These are phyloP conservation scores for Dallia pectoralis DNA, from an alignment of 2,797 vertebrate genomes.

Conservation along the genomic window DNA sequence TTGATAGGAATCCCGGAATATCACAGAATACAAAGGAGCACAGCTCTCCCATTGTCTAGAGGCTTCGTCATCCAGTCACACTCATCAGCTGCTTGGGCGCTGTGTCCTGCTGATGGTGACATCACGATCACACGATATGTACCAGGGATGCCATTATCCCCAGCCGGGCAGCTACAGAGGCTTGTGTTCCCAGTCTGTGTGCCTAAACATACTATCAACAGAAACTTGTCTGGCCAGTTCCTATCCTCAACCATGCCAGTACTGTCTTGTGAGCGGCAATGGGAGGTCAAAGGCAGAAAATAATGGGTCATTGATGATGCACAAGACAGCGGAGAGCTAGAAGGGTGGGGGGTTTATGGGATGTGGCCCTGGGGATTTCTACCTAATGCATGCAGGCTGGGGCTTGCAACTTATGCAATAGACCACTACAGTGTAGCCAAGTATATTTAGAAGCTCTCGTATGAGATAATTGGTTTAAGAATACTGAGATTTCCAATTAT, in stretches of 20 bases:
- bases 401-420: constrained; percentile 47
- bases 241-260: constrained; percentile 17
- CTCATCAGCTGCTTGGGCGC: constrained; percentile 51
- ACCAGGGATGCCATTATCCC: constrained; percentile 52
- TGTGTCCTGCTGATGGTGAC: constrained; percentile 59
- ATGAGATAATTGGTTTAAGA: constrained; percentile 72
- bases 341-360: constrained; percentile 25
- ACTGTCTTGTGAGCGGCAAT: constrained; percentile 23
- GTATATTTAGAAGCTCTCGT: constrained; percentile 71
- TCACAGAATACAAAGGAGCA: constrained; percentile 45
- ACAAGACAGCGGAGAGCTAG: constrained; percentile 34
- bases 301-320: constrained; percentile 23
- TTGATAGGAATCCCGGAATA: constrained; percentile 38
- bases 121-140: constrained; percentile 59
- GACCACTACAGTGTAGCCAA: constrained; percentile 42
- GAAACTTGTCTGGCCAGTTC: constrained; percentile 25
- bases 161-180: constrained; percentile 25
- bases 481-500: constrained; percentile 74
- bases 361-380: constrained; percentile 26
- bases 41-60: constrained; percentile 46
- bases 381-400: constrained; percentile 42
- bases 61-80: constrained; percentile 41
- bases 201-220: constrained; percentile 25
- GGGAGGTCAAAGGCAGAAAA: constrained; percentile 27
- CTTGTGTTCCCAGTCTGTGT: constrained; percentile 23